Evolutionary conservation across 2,888 invertebrate species (phyloP).

Genomic region (Volucella zonaria): DNA sequence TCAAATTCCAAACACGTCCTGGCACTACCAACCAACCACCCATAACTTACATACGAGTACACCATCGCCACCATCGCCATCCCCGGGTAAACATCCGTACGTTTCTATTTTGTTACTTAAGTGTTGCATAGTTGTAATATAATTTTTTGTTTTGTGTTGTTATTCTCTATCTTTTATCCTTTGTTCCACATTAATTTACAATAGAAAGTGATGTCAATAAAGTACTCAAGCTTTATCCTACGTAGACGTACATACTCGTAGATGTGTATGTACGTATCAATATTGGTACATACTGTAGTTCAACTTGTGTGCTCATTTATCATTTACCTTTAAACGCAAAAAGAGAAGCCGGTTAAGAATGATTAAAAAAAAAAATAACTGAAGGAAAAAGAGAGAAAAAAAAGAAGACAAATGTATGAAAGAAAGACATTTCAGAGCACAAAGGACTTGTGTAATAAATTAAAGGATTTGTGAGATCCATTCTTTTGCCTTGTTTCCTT

Average conservation of each 20-base stretch:
- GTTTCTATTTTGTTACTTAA: slow-evolving; percentile 20
- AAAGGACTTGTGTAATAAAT: slow-evolving; percentile 65
- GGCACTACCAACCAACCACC: not conserved
- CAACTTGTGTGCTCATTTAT: slow-evolving; percentile 61
- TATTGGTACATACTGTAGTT: slow-evolving; percentile 25
- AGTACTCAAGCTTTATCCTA: slow-evolving; percentile 13
- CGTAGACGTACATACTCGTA: too few species aligned
- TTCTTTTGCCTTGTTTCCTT: slow-evolving; percentile 25
- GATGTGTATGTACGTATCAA: too few species aligned
- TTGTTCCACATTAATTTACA: slow-evolving; percentile 40
- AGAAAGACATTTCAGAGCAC: slow-evolving; percentile 48
- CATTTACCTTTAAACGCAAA: slow-evolving; percentile 34
- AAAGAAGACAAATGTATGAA: slow-evolving; percentile 5
- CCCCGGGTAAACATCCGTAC: not conserved
- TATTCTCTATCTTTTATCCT: slow-evolving; percentile 21
- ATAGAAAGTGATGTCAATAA: slow-evolving; percentile 51
- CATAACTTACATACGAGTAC: not conserved
- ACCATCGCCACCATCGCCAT: not conserved
- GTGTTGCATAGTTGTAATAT: slow-evolving; percentile 17
- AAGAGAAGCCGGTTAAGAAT: not conserved
- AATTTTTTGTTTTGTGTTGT: slow-evolving; percentile 13
- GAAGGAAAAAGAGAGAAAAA: not conserved
- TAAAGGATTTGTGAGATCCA: slow-evolving; percentile 63
- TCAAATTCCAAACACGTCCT: slow-evolving; percentile 18
- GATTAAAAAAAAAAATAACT: slow-evolving; percentile 10